These are phyloP conservation scores for Tarsius wallacei DNA, from an alignment of 2,797 vertebrate genomes.

Conservation along the genomic window DNA sequence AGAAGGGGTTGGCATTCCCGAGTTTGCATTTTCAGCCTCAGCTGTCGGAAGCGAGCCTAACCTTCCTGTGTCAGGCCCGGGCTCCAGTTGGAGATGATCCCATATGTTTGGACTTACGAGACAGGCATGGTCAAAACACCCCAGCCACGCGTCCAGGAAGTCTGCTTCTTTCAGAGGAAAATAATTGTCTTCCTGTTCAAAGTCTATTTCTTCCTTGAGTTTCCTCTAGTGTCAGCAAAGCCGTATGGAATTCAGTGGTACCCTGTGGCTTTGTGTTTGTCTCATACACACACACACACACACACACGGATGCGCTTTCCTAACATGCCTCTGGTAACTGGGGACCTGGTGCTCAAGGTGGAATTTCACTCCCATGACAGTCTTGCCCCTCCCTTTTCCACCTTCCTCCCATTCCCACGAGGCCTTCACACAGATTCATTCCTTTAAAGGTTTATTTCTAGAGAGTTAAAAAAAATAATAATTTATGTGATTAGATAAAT, in stretches of 20 bases:
- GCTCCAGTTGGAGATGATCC: background rate
- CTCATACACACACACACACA: background rate
- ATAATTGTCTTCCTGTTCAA: background rate
- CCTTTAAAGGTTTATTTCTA: conserved; percentile 91
- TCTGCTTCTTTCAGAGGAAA: background rate
- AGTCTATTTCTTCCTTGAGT: background rate
- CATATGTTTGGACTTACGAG: no score
- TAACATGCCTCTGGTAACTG: accelerated
- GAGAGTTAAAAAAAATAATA: conserved; percentile 95
- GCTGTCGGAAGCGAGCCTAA: background rate
- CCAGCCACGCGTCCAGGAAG: background rate
- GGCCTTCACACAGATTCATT: conserved; percentile 74
- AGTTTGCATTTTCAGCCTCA: background rate
- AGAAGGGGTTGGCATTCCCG: background rate
- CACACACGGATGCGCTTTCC: background rate
- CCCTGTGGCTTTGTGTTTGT: background rate
- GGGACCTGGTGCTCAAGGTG: background rate
- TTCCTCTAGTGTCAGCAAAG: background rate
- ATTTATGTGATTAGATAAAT: conserved; percentile 94
- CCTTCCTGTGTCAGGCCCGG: background rate
- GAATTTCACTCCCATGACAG: background rate
- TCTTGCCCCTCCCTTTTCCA: conserved; percentile 28
- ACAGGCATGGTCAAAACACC: background rate
- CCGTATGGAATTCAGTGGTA: background rate
- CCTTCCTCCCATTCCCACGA: conserved; percentile 17